Evolutionary conservation across 1,140 invertebrate genomes (phyloP), one percentile per base, ranked within the genome.

Genomic region (Ericerus pela): DNA sequence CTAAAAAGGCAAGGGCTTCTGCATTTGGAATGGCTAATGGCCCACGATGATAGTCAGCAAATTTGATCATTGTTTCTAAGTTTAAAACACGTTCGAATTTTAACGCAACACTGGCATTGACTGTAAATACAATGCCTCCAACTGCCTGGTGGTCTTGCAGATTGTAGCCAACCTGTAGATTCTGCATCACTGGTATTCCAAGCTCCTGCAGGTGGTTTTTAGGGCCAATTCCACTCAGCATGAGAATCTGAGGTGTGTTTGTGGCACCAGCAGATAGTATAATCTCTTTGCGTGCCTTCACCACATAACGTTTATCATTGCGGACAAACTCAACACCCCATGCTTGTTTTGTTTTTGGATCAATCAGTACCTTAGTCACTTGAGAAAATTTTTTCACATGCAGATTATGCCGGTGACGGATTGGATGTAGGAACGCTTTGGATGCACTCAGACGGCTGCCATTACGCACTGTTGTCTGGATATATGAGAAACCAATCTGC

Each of bases 141-240:
- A 78, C 77, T 0, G 81, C 77, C 0, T 82, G 77, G 60, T 84
- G 82, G 64, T 84, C 83, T 14, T 82, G 83, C 1, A 66, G 53
- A 37, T 66, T 66, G 47, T 62, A 58, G 22, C 64, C 64, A 1
- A 65, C 64, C 31, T 56, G 60, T 3, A 82, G 67, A 58, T 84
- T 75, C 62, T 80, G 69, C 14, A 87, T 68, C 0, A 82, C 68
- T 0, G 75, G 70, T 22, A 89, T 80, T 0, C 78, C 78, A 0
- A 87, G 65, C 26, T 79, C 74, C 47, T 78, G 66, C 1, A 94
- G 68, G 60, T 86, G 77, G 16, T 78, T 68, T 55, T 64, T 73
- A 0, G 83, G 83, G 1, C 85, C 85, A 24, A 88, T 75, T 8
- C 85, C 85, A 0, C 82, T 85, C 1, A 85, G 62, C 76, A 86